Conservation (phyloP, 2,888 invertebrate species). For the Lacanobia oleracea region DNA sequence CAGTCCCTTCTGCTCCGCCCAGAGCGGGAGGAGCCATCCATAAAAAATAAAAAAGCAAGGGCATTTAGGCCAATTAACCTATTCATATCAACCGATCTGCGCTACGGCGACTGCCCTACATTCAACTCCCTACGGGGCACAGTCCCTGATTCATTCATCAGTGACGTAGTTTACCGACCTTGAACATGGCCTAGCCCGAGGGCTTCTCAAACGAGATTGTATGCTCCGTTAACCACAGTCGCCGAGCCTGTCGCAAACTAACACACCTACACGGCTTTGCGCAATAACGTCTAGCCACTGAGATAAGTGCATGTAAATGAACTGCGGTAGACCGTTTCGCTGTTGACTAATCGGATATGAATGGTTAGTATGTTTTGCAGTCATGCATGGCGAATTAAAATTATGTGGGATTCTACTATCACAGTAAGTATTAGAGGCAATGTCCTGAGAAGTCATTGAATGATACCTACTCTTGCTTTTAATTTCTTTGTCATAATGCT, state of each 20-base stretch:
- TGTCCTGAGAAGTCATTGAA: background rate
- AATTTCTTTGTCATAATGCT: too few relatives aligned
- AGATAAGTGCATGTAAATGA: constrained; percentile 48
- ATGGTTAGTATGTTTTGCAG: constrained; percentile 7
- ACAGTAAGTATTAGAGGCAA: background rate
- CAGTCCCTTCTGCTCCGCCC: too few relatives aligned
- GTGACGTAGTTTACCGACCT: constrained; percentile 27
- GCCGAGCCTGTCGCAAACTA: constrained; percentile 3
- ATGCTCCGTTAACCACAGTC: constrained; percentile 15
- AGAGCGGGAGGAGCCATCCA: too few relatives aligned
- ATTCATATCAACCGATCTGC: too few relatives aligned
- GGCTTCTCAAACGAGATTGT: constrained; percentile 28
- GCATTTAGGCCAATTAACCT: too few relatives aligned
- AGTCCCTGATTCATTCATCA: too few relatives aligned
- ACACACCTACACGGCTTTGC: constrained; percentile 28
- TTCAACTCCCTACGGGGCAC: background rate
- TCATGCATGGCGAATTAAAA: constrained; percentile 1
- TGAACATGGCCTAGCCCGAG: constrained; percentile 43
- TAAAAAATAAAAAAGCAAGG: too few relatives aligned
- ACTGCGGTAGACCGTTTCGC: constrained; percentile 1
- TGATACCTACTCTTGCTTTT: background rate
- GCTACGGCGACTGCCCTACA: background rate
- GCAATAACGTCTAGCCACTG: constrained; percentile 31
- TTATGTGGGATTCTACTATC: background rate
- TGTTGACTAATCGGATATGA: constrained; percentile 18